phyloP scores from a whole-genome alignment of 2,113 vertebrate genomes.

The Triplophysa dalaica region DNA sequence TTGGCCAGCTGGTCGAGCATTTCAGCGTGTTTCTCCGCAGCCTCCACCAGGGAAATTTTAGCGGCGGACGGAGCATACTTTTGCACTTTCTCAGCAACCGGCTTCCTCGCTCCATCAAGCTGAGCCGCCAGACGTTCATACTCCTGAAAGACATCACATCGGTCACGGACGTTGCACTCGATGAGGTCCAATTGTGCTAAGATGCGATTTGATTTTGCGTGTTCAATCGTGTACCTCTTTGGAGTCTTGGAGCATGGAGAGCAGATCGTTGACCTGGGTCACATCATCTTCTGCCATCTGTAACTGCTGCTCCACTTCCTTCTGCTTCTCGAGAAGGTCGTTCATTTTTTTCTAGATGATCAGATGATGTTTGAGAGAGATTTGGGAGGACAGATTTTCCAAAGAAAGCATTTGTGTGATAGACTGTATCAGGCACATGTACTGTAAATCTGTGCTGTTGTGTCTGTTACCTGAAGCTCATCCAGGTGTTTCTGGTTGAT shows the following conservation, averaged over 20 bases:
- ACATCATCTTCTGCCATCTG: constrained; percentile 77
- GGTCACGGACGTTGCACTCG: not conserved
- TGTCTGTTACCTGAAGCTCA: constrained; percentile 75
- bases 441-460: not conserved
- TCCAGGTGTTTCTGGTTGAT: constrained; percentile 81
- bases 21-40: constrained; percentile 81
- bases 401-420: not conserved
- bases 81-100: constrained; percentile 77
- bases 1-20: constrained; percentile 77
- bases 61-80: constrained; percentile 74
- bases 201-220: constrained; percentile 47
- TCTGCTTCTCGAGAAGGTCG: constrained; percentile 72
- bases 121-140: constrained; percentile 84
- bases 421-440: not conserved
- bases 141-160: constrained; percentile 67
- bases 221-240: constrained; percentile 75
- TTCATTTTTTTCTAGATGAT: constrained; percentile 74
- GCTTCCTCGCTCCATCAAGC: constrained; percentile 83
- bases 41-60: constrained; percentile 84
- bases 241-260: constrained; percentile 79
- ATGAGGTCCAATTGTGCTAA: not conserved
- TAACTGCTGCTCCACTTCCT: constrained; percentile 73
- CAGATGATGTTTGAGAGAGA: not conserved
- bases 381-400: not conserved
- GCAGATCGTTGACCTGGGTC: constrained; percentile 73